Percentiles rank a stretch among this genome's conserved stretches.
Conservation (phyloP, 2,113 vertebrate species). For the Tetrax tetrax region DNA sequence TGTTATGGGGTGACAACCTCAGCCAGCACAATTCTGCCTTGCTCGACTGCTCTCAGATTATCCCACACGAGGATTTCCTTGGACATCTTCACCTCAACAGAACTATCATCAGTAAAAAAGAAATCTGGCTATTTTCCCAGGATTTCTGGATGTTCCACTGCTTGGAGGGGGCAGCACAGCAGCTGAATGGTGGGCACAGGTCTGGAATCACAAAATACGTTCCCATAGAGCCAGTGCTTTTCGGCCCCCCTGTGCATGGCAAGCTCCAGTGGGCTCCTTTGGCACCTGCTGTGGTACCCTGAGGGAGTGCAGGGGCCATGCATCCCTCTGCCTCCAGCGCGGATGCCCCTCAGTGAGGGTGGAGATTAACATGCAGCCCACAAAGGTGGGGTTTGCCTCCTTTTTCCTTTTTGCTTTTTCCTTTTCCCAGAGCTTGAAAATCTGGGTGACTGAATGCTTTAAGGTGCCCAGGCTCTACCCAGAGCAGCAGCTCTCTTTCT, state of each 20-base stretch:
- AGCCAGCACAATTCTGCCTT: background rate
- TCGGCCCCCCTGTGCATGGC: rapidly evolving
- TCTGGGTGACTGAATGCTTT: background rate
- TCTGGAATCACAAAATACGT: background rate
- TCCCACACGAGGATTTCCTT: background rate
- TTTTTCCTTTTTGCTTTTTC: too few relatives aligned
- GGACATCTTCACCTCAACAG: background rate
- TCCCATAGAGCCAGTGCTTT: background rate
- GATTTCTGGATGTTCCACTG: background rate
- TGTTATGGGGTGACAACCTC: background rate
- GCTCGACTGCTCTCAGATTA: background rate
- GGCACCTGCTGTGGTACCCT: rapidly evolving
- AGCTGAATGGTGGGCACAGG: background rate
- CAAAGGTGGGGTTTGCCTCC: background rate
- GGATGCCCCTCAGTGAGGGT: too few relatives aligned
- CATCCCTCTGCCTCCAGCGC: background rate
- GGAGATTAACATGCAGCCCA: background rate
- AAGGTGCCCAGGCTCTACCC: background rate
- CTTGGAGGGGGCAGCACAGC: background rate
- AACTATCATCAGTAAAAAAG: background rate
- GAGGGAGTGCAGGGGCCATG: background rate
- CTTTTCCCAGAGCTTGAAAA: background rate
- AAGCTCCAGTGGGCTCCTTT: background rate
- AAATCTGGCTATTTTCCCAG: background rate
- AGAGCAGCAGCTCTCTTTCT: background rate